Conservation (phyloP, 1,140 invertebrate genomes). For the Hormaphis cornu region DNA sequence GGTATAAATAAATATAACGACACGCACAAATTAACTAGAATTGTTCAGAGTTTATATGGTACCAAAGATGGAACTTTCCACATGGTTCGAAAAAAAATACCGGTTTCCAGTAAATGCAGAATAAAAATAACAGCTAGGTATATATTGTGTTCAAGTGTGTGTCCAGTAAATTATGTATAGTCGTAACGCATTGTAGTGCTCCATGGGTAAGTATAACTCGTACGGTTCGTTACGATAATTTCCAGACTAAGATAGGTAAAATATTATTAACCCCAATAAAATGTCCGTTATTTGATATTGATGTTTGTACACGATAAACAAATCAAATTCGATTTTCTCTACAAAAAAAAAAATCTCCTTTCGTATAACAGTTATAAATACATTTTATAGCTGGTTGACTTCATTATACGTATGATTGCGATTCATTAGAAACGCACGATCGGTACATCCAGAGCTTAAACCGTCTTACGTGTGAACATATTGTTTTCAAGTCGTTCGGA, state of each 20-base stretch:
- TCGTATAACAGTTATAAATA: too few relatives aligned
- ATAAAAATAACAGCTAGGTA: not conserved
- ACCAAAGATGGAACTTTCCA: constrained; percentile 4
- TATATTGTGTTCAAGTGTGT: not conserved
- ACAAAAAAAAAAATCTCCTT: too few relatives aligned
- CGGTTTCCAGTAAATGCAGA: constrained; percentile 11
- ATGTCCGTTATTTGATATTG: not conserved
- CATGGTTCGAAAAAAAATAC: not conserved
- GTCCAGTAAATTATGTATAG: constrained; percentile 9
- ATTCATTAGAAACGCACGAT: too few relatives aligned
- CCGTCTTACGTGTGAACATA: too few relatives aligned
- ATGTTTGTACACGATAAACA: too few relatives aligned
- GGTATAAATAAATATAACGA: not conserved
- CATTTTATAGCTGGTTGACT: too few relatives aligned
- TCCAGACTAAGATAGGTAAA: not conserved
- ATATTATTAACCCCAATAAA: not conserved
- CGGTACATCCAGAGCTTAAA: too few relatives aligned
- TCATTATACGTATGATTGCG: too few relatives aligned
- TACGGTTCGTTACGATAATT: not conserved
- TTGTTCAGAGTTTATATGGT: too few relatives aligned
- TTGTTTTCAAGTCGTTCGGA: too few relatives aligned
- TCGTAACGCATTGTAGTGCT: not conserved
- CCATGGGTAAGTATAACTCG: not conserved
- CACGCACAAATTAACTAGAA: constrained; percentile 8
- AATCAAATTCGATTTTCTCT: too few relatives aligned